These are phyloP conservation scores for Calliphora vomitoria DNA, from an alignment of 2,888 invertebrate species.

Conservation along the genomic window DNA sequence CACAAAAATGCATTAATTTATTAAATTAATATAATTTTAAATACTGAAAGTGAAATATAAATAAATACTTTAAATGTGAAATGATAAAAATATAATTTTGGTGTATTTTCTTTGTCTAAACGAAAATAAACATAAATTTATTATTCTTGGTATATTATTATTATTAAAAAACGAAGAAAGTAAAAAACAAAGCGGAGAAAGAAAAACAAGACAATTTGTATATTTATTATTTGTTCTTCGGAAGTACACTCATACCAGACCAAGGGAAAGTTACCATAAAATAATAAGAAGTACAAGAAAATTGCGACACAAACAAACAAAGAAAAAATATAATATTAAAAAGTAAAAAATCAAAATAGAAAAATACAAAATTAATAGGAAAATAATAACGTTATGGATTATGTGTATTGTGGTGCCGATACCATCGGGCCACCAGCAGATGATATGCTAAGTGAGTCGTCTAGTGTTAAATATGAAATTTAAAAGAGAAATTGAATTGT, in stretches of 20 bases:
- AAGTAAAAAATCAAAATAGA: slow-evolving; percentile 31
- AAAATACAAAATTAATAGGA: background rate
- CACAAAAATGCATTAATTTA: too few relatives aligned
- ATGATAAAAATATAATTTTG: too few relatives aligned
- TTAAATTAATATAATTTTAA: too few relatives aligned
- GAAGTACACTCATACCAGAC: background rate
- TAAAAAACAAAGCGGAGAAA: slow-evolving; percentile 38
- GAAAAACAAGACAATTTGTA: slow-evolving; percentile 40
- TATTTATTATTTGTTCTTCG: too few relatives aligned
- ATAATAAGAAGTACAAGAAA: slow-evolving; percentile 53
- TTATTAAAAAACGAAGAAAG: background rate
- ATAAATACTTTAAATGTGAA: too few relatives aligned
- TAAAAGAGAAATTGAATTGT: background rate
- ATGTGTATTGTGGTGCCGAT: slow-evolving; percentile 83
- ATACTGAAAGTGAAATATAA: too few relatives aligned
- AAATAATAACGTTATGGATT: slow-evolving; percentile 79
- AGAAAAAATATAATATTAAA: slow-evolving; percentile 33
- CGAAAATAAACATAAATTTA: too few relatives aligned
- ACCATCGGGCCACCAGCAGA: slow-evolving; percentile 80
- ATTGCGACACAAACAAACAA: slow-evolving; percentile 67
- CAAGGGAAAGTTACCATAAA: slow-evolving; percentile 64
- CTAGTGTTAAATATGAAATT: background rate
- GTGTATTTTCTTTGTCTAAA: too few relatives aligned
- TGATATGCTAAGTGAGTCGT: slow-evolving; percentile 82
- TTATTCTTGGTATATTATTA: background rate